These are phyloP conservation scores for Oryzias curvinotus DNA, from an alignment of 2,113 vertebrate species.

Conservation along the genomic window DNA sequence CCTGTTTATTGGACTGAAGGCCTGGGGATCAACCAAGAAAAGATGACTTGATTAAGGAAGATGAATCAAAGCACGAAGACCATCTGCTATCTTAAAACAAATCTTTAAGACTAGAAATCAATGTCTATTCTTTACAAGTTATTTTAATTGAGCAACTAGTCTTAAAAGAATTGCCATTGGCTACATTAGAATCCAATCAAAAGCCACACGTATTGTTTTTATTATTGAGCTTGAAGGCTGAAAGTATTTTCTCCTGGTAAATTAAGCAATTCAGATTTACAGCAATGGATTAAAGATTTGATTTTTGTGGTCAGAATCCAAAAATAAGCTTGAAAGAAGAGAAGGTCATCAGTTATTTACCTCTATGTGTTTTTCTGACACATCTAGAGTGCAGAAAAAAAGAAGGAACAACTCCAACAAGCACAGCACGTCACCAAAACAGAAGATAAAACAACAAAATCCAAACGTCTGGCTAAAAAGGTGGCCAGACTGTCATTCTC, in stretches of 20 bases:
- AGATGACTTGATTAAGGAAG: background rate
- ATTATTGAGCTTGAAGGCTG: too few relatives aligned
- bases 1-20: conserved; percentile 60
- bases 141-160: too few relatives aligned
- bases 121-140: too few relatives aligned
- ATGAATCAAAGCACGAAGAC: conserved; percentile 2
- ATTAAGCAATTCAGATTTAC: too few relatives aligned
- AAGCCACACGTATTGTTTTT: too few relatives aligned
- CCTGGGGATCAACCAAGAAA: conserved; percentile 23
- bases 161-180: too few relatives aligned
- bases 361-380: conserved; percentile 53
- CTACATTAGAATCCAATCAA: too few relatives aligned
- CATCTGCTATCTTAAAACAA: background rate
- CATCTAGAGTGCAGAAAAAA: conserved; percentile 9
- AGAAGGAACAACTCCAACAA: conserved; percentile 17
- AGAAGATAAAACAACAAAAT: conserved; percentile 17
- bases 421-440: conserved; percentile 22
- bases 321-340: conserved; percentile 43
- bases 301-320: conserved; percentile 27
- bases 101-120: too few relatives aligned
- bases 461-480: background rate
- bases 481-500: background rate
- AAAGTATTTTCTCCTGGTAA: too few relatives aligned
- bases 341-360: conserved; percentile 52
- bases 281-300: conserved; percentile 7